phyloP scores from a whole-genome alignment of 2,888 invertebrate species.

The Perizoma flavofasciatum region DNA sequence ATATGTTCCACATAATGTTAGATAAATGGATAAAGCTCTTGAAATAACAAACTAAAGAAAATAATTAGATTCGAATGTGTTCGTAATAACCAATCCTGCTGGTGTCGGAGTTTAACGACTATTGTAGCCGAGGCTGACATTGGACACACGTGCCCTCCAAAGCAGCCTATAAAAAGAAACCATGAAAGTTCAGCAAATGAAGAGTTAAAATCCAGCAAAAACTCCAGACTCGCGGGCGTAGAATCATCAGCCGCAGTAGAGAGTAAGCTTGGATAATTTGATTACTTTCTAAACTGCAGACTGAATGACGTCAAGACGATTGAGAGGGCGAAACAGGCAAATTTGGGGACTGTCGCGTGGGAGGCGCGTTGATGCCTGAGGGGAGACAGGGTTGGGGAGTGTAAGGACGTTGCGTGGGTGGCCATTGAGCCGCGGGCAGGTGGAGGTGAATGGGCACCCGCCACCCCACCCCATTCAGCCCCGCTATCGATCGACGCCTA shows the following conservation, averaged over 20 bases:
- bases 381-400: constrained; percentile 43
- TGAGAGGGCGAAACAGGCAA: constrained; percentile 68
- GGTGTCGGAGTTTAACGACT: no score
- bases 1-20: no score
- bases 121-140: no score
- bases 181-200: no score
- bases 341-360: constrained; percentile 71
- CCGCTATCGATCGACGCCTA: constrained; percentile 67
- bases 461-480: constrained; percentile 65
- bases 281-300: constrained; percentile 67
- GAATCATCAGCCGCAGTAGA: constrained; percentile 16
- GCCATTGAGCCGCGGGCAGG: constrained; percentile 77
- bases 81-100: no score
- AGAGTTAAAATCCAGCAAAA: constrained; percentile 7
- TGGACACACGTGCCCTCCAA: no score
- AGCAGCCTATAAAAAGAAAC: no score
- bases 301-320: constrained; percentile 70
- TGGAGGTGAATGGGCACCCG: constrained; percentile 74
- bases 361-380: constrained; percentile 63
- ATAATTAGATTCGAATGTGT: no score
- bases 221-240: constrained; percentile 14
- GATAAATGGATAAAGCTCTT: no score
- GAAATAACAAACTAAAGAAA: no score
- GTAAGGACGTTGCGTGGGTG: constrained; percentile 71
- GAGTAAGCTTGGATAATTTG: constrained; percentile 51